A percentile compares a stretch with the other conserved stretches of the same genome.
Evolutionary conservation across 2,113 vertebrate species (phyloP).

Genomic region (Riparia riparia): DNA sequence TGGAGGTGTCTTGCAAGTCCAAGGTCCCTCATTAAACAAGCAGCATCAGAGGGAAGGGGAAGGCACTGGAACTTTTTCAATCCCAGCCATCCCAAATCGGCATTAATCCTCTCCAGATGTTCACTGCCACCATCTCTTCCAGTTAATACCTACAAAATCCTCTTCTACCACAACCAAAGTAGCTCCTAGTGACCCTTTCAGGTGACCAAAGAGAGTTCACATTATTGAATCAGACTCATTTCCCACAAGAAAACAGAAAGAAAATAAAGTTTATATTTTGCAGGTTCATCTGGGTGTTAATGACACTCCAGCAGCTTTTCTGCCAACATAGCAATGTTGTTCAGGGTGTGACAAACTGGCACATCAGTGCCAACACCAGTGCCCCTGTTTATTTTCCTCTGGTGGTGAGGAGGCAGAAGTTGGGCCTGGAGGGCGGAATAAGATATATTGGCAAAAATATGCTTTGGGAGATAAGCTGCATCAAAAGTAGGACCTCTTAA

Average conservation of each 20-base stretch:
- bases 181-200: not conserved
- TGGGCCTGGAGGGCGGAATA: not conserved
- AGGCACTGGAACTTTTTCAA: not conserved
- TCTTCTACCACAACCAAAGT: not conserved
- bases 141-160: not conserved
- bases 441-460: conserved; percentile 12
- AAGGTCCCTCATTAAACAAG: not conserved
- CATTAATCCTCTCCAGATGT: not conserved
- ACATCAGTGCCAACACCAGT: not conserved
- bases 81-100: not conserved
- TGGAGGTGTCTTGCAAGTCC: not conserved
- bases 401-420: not conserved
- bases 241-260: not conserved
- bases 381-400: not conserved
- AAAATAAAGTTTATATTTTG: not conserved
- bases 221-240: not conserved
- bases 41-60: not conserved
- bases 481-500: not conserved
- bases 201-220: not conserved
- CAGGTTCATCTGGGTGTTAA: not conserved
- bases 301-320: not conserved
- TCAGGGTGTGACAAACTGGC: not conserved
- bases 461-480: conserved; percentile 37
- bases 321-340: not conserved
- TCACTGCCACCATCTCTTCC: not conserved